phyloP scores from a whole-genome alignment of 1,140 invertebrate species.

The Limonius californicus region DNA sequence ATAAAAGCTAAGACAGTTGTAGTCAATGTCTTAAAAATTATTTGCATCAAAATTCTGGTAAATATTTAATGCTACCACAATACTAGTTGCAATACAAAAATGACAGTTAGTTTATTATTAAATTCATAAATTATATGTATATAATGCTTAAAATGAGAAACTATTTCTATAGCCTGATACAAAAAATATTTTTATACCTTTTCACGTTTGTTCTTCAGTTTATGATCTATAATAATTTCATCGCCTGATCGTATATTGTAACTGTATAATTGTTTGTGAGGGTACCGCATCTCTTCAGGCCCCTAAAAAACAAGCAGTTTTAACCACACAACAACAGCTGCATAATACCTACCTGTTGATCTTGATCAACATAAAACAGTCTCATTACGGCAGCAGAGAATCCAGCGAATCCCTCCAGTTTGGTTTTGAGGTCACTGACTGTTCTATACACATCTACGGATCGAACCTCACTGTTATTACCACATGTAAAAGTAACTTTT shows the following conservation, averaged over 20 bases:
- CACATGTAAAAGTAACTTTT: constrained; percentile 77
- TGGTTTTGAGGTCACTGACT: constrained; percentile 73
- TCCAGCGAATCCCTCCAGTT: constrained; percentile 73
- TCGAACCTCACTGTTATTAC: constrained; percentile 67
- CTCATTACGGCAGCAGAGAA: constrained; percentile 79
- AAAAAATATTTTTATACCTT: constrained; percentile 5
- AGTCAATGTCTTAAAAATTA: background rate
- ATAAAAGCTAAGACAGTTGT: background rate
- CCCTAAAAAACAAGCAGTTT: constrained; percentile 52
- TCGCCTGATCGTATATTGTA: constrained; percentile 88
- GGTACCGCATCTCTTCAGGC: constrained; percentile 83
- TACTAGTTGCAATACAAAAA: background rate
- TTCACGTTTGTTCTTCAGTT: constrained; percentile 42
- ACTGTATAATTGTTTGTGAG: constrained; percentile 83
- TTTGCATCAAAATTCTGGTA: background rate
- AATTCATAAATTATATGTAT: background rate
- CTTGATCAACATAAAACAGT: constrained; percentile 80
- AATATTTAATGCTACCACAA: background rate
- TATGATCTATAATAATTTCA: constrained; percentile 85
- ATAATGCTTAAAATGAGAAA: background rate
- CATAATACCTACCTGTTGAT: constrained; percentile 47
- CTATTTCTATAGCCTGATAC: background rate
- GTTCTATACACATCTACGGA: constrained; percentile 74
- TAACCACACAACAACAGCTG: too few relatives aligned
- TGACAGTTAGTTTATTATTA: constrained; percentile 1